Conservation (phyloP, 2,888 invertebrate species). For the Lasiommata megera region DNA sequence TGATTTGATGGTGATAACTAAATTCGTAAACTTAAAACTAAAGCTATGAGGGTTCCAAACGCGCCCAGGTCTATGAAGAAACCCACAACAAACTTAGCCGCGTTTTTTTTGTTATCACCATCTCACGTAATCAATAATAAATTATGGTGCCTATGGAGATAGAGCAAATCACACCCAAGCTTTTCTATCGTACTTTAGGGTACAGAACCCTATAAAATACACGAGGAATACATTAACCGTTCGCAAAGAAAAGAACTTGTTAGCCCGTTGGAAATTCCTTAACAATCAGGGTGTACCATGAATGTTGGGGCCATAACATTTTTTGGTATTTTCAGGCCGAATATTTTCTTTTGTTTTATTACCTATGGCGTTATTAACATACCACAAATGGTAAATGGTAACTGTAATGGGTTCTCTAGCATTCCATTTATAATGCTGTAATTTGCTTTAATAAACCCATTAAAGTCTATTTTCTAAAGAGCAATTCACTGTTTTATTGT, state of each 20-base stretch:
- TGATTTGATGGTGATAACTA: too few species aligned
- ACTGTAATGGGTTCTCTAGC: not conserved
- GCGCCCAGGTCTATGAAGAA: too few species aligned
- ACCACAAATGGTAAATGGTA: constrained; percentile 2
- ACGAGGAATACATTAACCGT: too few species aligned
- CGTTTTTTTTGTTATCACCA: too few species aligned
- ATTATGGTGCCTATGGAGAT: too few species aligned
- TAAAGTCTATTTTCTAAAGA: not conserved
- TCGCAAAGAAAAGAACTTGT: not conserved
- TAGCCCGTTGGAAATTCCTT: not conserved
- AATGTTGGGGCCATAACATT: constrained; percentile 13
- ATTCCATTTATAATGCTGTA: constrained; percentile 2
- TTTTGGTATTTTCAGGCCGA: constrained; percentile 14
- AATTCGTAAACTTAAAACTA: too few species aligned
- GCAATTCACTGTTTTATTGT: not conserved
- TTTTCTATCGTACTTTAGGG: too few species aligned
- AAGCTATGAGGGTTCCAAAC: too few species aligned
- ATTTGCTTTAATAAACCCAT: constrained; percentile 7
- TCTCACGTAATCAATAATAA: too few species aligned
- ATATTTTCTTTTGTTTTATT: constrained; percentile 14
- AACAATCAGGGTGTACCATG: not conserved
- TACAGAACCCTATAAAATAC: too few species aligned
- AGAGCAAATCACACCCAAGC: too few species aligned
- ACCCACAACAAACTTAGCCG: too few species aligned
- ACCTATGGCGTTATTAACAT: constrained; percentile 7